Evolutionary conservation across 2,113 vertebrate species (phyloP).

Genomic region (Oreochromis niloticus): DNA sequence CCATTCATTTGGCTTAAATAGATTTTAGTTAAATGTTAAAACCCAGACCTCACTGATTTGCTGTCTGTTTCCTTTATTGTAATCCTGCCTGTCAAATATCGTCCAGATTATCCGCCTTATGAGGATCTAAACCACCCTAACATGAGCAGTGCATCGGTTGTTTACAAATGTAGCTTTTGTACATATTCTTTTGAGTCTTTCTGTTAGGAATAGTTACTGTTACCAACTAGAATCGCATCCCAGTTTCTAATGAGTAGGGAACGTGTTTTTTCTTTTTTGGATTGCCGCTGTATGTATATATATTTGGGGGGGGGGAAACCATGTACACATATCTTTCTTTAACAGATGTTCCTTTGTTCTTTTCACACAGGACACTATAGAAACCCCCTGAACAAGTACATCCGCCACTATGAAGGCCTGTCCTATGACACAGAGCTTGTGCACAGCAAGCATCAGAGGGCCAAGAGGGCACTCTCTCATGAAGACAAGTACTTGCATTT

Average conservation of each 20-base stretch:
- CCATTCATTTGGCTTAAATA: conserved; percentile 22
- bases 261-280: not conserved
- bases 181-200: not conserved
- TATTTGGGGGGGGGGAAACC: too few relatives aligned
- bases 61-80: not conserved
- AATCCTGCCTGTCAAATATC: not conserved
- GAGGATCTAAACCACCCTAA: not conserved
- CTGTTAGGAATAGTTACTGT: not conserved
- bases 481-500: conserved; percentile 88
- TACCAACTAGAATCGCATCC: not conserved
- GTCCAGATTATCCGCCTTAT: not conserved
- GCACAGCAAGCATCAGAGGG: conserved; percentile 92
- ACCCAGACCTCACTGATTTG: not conserved
- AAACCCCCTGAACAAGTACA: conserved; percentile 92
- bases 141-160: not conserved
- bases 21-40: conserved; percentile 7
- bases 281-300: not conserved
- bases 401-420: conserved; percentile 95
- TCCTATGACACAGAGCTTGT: conserved; percentile 86
- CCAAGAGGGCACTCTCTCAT: conserved; percentile 84
- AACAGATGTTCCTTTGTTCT: not conserved
- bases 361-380: conserved; percentile 85
- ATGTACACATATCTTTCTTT: not conserved
- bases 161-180: not conserved
- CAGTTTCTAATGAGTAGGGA: not conserved